These are phyloP conservation scores for Zalophus californianus DNA, from an alignment of 2,797 vertebrate genomes.

Conservation along the genomic window DNA sequence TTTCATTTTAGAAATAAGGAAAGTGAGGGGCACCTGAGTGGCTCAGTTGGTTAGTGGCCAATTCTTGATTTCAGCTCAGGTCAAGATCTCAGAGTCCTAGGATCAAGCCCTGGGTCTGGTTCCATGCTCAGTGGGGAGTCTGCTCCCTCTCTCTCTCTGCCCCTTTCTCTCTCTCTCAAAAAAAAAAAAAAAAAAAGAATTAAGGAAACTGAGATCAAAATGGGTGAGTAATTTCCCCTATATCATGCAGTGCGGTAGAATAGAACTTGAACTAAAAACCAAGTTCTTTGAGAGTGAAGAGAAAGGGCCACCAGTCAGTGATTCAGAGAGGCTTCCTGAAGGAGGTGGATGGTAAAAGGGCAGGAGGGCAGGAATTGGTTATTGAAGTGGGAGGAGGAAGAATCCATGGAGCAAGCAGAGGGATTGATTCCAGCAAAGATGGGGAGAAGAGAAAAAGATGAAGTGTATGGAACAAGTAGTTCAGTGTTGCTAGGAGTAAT, in stretches of 20 bases:
- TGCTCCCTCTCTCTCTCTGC: neutral
- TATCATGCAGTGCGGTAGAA: neutral
- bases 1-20: conserved; percentile 36
- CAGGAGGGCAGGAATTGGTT: neutral
- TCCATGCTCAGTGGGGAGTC: neutral
- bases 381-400: neutral
- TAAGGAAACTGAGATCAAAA: neutral
- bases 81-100: neutral
- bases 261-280: neutral
- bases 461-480: neutral
- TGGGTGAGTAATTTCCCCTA: neutral
- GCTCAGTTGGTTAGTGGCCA: neutral
- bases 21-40: neutral
- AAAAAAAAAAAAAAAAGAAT: neutral
- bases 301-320: neutral
- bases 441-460: neutral
- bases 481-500: neutral
- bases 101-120: neutral
- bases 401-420: neutral
- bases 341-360: neutral
- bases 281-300: neutral
- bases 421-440: neutral
- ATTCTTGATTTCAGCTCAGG: neutral
- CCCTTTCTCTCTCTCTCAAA: neutral
- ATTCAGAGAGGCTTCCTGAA: neutral